phyloP scores from a whole-genome alignment of 2,888 invertebrate species.

The Rhyacophila evoluta region DNA sequence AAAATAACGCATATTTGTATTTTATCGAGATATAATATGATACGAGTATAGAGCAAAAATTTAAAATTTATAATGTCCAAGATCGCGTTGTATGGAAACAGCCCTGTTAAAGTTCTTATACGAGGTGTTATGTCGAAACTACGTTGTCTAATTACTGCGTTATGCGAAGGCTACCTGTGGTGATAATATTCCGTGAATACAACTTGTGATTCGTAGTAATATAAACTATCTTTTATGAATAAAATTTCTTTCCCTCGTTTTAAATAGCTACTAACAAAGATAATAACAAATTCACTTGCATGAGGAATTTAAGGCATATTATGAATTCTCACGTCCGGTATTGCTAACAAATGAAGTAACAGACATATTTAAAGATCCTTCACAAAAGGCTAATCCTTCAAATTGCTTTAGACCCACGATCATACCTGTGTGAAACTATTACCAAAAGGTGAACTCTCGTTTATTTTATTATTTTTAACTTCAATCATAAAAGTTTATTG shows the following conservation, averaged over 20 bases:
- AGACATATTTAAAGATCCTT: slow-evolving; percentile 33
- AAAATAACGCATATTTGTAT: too few species aligned
- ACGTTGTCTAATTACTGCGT: too few species aligned
- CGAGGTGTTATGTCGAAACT: too few species aligned
- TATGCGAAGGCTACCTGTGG: too few species aligned
- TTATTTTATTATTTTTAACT: too few species aligned
- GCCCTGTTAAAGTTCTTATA: too few species aligned
- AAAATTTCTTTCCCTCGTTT: slow-evolving; percentile 10
- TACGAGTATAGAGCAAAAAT: too few species aligned
- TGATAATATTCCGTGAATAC: too few species aligned
- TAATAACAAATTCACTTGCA: not conserved
- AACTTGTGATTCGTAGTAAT: not conserved
- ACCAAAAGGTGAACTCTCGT: not conserved
- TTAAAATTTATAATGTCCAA: too few species aligned
- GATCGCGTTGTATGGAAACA: too few species aligned
- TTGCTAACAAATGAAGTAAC: slow-evolving; percentile 32
- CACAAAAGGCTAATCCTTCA: slow-evolving; percentile 42
- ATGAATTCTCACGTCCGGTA: slow-evolving; percentile 33
- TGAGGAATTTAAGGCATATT: slow-evolving; percentile 3
- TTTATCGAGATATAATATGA: too few species aligned
- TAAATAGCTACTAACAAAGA: slow-evolving; percentile 26
- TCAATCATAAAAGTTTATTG: too few species aligned
- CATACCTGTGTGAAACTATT: not conserved
- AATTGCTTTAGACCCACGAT: slow-evolving; percentile 41
- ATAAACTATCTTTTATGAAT: slow-evolving; percentile 20